Evolutionary conservation across 2,888 invertebrate species (phyloP), one percentile per base, ranked within the genome.

Genomic region (Caenorhabditis imperialis): DNA sequence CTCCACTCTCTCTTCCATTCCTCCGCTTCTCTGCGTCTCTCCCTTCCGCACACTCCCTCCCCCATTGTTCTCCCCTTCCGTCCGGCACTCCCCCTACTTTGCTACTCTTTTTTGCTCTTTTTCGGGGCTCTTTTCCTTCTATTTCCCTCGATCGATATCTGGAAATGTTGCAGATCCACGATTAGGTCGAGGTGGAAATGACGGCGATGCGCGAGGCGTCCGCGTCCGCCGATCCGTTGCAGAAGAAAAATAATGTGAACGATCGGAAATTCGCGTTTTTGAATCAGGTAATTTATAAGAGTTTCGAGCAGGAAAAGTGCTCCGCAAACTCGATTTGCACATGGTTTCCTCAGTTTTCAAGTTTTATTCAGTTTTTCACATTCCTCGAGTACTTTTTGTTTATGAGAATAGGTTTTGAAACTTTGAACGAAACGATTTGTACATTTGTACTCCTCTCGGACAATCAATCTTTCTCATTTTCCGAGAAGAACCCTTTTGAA

Each of bases 241-340:
- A 58, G 38, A 23, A n/a, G 14, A 74, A 74, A 25, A 14, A 30
- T 16, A 65, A 23, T 20, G 16, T 74, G 3, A 54, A 69, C 33
- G 74, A 74, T 48, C 42, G 69, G 51, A 74, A 74, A 18, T 74
- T 74, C 14, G 69, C 69, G 33, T 74, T 74, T 74, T 22, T 74
- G 27, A 69, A 50, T 47, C 57, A 67, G 61, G 73, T 67, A 51
- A 44, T n/a, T n/a, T n/a, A n/a, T n/a, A n/a, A n/a, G n/a, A n/a
- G n/a, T n/a, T n/a, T n/a, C n/a, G n/a, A n/a, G n/a, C n/a, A n/a
- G n/a, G n/a, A n/a, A n/a, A n/a, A n/a, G n/a, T n/a, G n/a, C n/a
- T n/a, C n/a, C n/a, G n/a, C n/a, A n/a, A n/a, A n/a, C n/a, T n/a
- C n/a, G n/a, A n/a, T n/a, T n/a, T n/a, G n/a, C n/a, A n/a, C n/a